These are phyloP conservation scores for Dinomys branickii DNA, from an alignment of 2,113 vertebrate genomes.

Conservation along the genomic window DNA sequence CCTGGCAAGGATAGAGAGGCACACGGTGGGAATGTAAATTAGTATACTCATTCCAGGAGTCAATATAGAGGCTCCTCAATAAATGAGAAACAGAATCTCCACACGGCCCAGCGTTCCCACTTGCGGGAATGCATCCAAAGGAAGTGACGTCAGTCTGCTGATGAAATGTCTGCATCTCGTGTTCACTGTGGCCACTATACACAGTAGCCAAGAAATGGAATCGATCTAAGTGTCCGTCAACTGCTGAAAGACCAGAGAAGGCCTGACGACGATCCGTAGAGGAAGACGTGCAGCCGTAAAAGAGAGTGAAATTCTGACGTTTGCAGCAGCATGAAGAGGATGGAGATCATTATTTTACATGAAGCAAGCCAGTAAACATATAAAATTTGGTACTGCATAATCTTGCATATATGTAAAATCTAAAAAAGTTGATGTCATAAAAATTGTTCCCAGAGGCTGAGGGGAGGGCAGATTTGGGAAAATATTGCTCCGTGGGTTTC, in stretches of 20 bases:
- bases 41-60: not conserved
- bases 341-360: not conserved
- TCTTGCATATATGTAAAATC: not conserved
- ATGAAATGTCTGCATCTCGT: not conserved
- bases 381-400: not conserved
- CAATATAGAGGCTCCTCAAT: not conserved
- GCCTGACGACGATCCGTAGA: not conserved
- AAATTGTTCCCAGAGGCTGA: not conserved
- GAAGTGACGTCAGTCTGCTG: not conserved
- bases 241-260: not conserved
- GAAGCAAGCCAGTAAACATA: not conserved
- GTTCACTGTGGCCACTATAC: not conserved
- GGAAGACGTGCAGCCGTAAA: not conserved
- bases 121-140: not conserved
- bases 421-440: not conserved
- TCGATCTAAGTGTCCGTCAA: not conserved
- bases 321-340: not conserved
- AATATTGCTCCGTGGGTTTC: not conserved
- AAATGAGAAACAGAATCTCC: not conserved
- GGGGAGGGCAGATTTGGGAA: not conserved
- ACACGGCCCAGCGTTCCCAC: not conserved
- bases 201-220: not conserved
- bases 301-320: not conserved
- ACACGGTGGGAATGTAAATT: not conserved
- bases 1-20: not conserved